Conservation (phyloP, 2,888 invertebrate species). For the Omphaloscelis lunosa region DNA sequence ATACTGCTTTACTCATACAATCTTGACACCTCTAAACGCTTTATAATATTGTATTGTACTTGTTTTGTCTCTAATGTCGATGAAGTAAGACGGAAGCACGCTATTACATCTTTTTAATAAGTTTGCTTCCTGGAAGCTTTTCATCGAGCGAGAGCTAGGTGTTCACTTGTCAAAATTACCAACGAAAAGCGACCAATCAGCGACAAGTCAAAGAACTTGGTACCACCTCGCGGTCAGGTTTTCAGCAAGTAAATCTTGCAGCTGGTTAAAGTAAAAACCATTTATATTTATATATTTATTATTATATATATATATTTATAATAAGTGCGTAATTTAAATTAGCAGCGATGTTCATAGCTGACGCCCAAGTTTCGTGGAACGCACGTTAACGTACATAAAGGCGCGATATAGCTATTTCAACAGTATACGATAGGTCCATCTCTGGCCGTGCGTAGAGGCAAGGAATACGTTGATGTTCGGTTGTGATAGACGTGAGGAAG, state of each 20-base stretch:
- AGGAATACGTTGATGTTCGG: background rate
- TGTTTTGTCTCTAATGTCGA: background rate
- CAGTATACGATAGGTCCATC: too few species aligned
- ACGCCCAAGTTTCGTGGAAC: too few species aligned
- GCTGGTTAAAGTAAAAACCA: background rate
- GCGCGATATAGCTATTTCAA: background rate
- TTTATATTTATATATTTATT: background rate
- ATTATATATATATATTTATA: background rate
- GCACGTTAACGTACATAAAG: background rate
- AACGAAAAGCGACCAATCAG: background rate
- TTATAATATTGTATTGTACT: background rate
- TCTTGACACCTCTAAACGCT: background rate
- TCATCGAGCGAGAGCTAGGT: background rate
- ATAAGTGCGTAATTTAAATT: background rate
- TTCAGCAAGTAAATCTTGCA: background rate
- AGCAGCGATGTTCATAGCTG: background rate
- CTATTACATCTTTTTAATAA: background rate
- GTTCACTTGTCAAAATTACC: background rate
- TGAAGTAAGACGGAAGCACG: background rate
- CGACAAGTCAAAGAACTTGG: background rate
- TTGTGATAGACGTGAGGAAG: background rate
- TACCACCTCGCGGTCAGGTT: background rate
- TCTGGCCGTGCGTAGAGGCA: background rate
- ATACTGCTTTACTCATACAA: slow-evolving; percentile 2
- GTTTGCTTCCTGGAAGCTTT: background rate